Base-by-base conservation (phyloP, 1,140 invertebrate genomes). In the Zaprionus capensis region DNA sequence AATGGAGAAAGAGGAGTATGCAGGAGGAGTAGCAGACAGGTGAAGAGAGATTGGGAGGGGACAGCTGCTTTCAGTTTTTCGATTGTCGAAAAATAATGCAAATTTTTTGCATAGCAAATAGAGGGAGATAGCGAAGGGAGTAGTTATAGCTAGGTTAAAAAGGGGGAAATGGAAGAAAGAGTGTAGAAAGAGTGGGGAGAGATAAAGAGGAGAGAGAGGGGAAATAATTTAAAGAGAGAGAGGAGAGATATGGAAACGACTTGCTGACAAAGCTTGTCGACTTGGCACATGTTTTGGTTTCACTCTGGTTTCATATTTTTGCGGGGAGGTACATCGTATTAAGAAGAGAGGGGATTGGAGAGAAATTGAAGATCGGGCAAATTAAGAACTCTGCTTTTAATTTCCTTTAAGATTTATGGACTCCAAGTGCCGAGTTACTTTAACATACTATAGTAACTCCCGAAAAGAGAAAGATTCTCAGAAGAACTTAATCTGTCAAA, bases 11-110 rank as follows among this genome's bases (percentile, higher is more conserved):
- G 31, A 3, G 31, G 2, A 34, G 31, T 34, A 11, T 34, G 3
- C 31, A 11, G 9, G 14, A 38, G 14, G 4, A 38, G 14, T 0
- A 5, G 6, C 11, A 15, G 46, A n/a, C 28, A 64, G n/a, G 41
- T n/a, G 2, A 2, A 17, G 6, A n/a, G 0, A 44, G 11, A 5
- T 4, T 11, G 4, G 0, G 20, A 1, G 26, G 36, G 76, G 74
- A 78, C 77, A 87, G 76, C 76, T 86, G 83, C 84, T 78, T 83
- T 86, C 68, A 86, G 80, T 86, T 87, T 86, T 55, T 76, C 82
- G 83, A 87, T 77, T 74, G 80, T 79, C 51, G 86, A 87, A 79
- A 73, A 79, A 73, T 80, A 81, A 85, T 85, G 83, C 83, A 85
- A 87, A 87, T 85, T 68, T 87, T 79, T 85, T 84, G 82, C 82